These are phyloP conservation scores for Ptiloglossa arizonensis DNA, from an alignment of 1,140 invertebrate genomes.

Conservation along the genomic window DNA sequence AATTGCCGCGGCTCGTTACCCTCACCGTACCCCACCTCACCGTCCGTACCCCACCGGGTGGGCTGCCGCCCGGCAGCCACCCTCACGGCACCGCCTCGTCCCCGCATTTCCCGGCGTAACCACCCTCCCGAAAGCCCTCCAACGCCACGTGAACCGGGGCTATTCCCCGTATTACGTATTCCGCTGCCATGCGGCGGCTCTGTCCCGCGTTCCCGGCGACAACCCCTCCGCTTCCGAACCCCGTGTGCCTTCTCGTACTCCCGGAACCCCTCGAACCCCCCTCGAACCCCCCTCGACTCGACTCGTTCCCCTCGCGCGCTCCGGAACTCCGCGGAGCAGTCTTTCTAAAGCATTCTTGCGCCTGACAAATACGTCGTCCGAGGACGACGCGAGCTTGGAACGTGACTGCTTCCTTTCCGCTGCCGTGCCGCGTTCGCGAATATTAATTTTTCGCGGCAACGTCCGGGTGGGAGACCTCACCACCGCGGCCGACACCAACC, in stretches of 20 bases:
- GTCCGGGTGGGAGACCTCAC: background rate
- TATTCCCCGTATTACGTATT: conserved; percentile 77
- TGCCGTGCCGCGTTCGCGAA: conserved; percentile 30
- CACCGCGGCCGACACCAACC: too few relatives aligned
- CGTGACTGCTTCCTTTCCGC: conserved; percentile 43
- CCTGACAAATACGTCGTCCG: conserved; percentile 70
- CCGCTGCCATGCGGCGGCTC: conserved; percentile 73
- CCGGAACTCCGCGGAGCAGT: conserved; percentile 38
- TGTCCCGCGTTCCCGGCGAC: conserved; percentile 69
- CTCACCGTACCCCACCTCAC: conserved; percentile 61
- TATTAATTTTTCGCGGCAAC: conserved; percentile 46
- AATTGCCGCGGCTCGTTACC: conserved; percentile 82
- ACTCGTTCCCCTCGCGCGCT: conserved; percentile 38
- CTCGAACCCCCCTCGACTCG: too few relatives aligned
- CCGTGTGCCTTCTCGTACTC: background rate
- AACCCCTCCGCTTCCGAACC: conserved; percentile 62
- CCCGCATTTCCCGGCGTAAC: conserved; percentile 32
- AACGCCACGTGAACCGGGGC: conserved; percentile 55
- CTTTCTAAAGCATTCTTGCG: conserved; percentile 68
- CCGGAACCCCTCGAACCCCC: too few relatives aligned
- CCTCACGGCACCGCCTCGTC: background rate
- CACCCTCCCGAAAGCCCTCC: conserved; percentile 44
- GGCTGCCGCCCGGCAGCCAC: conserved; percentile 41
- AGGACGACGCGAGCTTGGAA: conserved; percentile 39
- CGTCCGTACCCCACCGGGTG: conserved; percentile 41